Percentiles rank a stretch among this genome's conserved stretches.
These are phyloP conservation scores for Blera fallax DNA, from an alignment of 2,888 invertebrate species.

Conservation along the genomic window DNA sequence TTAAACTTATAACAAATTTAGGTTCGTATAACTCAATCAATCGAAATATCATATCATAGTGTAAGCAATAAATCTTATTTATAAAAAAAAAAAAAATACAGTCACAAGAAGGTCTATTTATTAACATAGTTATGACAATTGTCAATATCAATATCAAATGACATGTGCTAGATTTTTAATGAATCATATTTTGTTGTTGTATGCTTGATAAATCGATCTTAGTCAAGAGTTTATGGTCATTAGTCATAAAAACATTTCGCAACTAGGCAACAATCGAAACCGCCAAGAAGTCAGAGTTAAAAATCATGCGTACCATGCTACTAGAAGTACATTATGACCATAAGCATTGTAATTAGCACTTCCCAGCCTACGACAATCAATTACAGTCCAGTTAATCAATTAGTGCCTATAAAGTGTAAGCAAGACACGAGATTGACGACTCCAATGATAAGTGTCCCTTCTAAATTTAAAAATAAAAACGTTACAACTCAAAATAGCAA, in stretches of 20 bases:
- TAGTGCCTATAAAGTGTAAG: not conserved
- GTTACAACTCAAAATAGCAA: too few relatives aligned
- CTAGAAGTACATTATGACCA: not conserved
- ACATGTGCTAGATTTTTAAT: not conserved
- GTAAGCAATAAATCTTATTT: not conserved
- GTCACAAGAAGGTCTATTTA: not conserved
- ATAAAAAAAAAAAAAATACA: not conserved
- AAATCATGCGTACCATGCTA: not conserved
- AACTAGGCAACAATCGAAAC: not conserved
- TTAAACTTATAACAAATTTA: not conserved
- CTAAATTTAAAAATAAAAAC: not conserved
- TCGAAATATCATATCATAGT: too few relatives aligned
- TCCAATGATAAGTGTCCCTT: not conserved
- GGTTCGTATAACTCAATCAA: not conserved
- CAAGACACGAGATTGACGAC: not conserved
- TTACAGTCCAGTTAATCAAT: slow-evolving; percentile 16
- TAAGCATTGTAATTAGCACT: not conserved
- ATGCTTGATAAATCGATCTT: not conserved
- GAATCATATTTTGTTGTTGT: slow-evolving; percentile 18
- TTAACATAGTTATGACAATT: slow-evolving; percentile 13
- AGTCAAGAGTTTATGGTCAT: not conserved
- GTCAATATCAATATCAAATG: not conserved
- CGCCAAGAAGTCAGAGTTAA: not conserved
- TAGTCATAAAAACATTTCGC: not conserved
- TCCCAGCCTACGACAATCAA: not conserved